Evolutionary conservation across 2,797 vertebrate species (phyloP).

Genomic region (Enteromius anoplus): DNA sequence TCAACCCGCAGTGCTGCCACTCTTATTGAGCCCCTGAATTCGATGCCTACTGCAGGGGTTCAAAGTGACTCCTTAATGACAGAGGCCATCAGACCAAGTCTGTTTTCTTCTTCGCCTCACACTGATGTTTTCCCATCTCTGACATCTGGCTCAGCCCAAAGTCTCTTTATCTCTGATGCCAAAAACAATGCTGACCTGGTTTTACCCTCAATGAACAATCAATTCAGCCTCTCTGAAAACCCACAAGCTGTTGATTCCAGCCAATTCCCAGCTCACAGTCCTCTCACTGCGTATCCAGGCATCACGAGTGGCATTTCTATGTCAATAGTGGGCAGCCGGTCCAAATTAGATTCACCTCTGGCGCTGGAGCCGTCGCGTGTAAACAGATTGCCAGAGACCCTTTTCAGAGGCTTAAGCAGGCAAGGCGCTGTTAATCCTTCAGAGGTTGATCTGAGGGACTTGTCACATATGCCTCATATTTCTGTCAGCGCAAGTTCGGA

Average conservation of each 20-base stretch:
- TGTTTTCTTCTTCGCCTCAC: slow-evolving; percentile 38
- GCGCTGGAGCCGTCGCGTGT: slow-evolving; percentile 47
- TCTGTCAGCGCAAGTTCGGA: slow-evolving; percentile 49
- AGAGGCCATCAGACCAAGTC: slow-evolving; percentile 37
- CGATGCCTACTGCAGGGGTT: slow-evolving; percentile 47
- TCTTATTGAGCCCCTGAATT: slow-evolving; percentile 43
- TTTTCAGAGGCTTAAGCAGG: slow-evolving; percentile 48
- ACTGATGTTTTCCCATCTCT: slow-evolving; percentile 42
- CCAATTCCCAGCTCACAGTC: neutral
- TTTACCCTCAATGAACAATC: slow-evolving; percentile 54
- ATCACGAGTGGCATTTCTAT: slow-evolving; percentile 12
- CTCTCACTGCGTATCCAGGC: slow-evolving; percentile 35
- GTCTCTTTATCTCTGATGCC: slow-evolving; percentile 29
- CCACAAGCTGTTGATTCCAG: slow-evolving; percentile 12
- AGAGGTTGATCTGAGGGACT: slow-evolving; percentile 33
- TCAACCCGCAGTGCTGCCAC: slow-evolving; percentile 43
- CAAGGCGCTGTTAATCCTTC: slow-evolving; percentile 42
- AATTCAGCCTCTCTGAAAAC: slow-evolving; percentile 40
- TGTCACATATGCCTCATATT: slow-evolving; percentile 48
- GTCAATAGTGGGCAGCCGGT: slow-evolving; percentile 37
- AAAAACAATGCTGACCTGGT: slow-evolving; percentile 43
- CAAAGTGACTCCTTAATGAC: slow-evolving; percentile 60
- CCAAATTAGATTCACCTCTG: slow-evolving; percentile 51
- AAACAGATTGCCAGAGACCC: slow-evolving; percentile 49
- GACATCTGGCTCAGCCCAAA: slow-evolving; percentile 51